Base-by-base conservation (phyloP, 1,140 invertebrate genomes). In the Dinoponera quadriceps region DNA sequence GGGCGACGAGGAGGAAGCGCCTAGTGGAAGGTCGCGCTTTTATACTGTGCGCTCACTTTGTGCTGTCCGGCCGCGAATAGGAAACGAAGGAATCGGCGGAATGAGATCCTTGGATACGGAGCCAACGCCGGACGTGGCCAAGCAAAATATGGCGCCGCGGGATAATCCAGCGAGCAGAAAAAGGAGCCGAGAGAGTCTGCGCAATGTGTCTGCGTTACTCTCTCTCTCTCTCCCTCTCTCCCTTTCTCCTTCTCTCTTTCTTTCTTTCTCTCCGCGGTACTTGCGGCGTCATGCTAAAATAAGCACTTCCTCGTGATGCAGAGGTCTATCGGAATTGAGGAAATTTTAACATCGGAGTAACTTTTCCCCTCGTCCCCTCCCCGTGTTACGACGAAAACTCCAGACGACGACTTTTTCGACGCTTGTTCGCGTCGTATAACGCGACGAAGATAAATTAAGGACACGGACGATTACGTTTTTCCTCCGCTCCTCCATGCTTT, bases 41-140 rank as follows among this genome's bases (percentile, higher is more conserved):
- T 88, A 88, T 85, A 59, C 60, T n/a, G n/a, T n/a, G 66, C 62
- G 83, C 48, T 83, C 74, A 87, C 86, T 87, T 87, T 87, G 86
- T 87, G 85, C 85, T 87, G 85, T 87, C 86, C 71, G 48, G 54
- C 62, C 81, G 85, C 85, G 73, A 84, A 84, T 82, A 62, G 81
- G 80, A 68, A 75, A 83, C 81, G 51, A 49, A 83, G 84, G 71
- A 83, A 85, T 85, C 72, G 84, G 48, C 71, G 81, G 85, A 87
- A 86, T 86, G 86, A 87, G 86, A 87, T 87, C 86, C 86, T 84
- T 80, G 86, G 68, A 87, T 86, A 84, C 81, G 81, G 77, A 84
- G 72, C 73, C 81, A 59, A 60, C 73, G 85, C 77, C 63, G 85
- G 85, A 87, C 82, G 65, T 80, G 85, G 86, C 86, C 86, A 84